Evolutionary conservation across 2,113 vertebrate genomes (phyloP), one percentile per base, ranked within the genome.

Genomic region (Pogona vitticeps): DNA sequence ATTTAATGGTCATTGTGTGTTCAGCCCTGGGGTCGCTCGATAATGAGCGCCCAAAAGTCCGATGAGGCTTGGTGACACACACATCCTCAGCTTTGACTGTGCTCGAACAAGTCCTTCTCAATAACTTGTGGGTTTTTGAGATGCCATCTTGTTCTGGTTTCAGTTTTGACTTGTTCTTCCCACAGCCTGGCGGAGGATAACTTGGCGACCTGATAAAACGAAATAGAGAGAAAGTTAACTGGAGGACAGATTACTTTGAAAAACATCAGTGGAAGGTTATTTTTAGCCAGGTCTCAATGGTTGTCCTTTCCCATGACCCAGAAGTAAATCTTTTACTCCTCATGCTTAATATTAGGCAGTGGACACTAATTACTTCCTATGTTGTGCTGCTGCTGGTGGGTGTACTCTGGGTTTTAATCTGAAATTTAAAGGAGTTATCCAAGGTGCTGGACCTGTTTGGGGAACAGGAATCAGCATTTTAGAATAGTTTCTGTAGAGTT

Each of bases 131-230:
- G 2, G 98, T 98, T 92, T 98, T 98, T 89, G 97, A 97, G 93
- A 98, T 96, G 1, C 97, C 97, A 46, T 98, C 97, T 88, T 97
- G 97, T 90, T 98, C 98, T 0, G 97, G 93, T 90, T 98, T 98
- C 86, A 98, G 95, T 90, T 98, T 98, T 38, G 97, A 96, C 89
- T 98, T 98, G 91, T 95, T 98, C 95, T 98, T 98, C 42, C 97
- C 97, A 89, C 97, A 98, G 87, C 98, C 98, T 26, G 98, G 97
- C 93, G 98, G 97, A 90, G 97, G 98, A 92, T 98, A 98, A 95
- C 98, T 98, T 83, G 97, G 98, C 94, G 98, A 98, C 96, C 98
- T 98, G 92, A 72, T 52, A 86, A 92, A 90, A 93, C 21, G 87
- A 89, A 31, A 88, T 21, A 75, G 77, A 89, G 58, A 3, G 33